Conservation (phyloP, 2,888 invertebrate genomes). For the Pecten maximus region DNA sequence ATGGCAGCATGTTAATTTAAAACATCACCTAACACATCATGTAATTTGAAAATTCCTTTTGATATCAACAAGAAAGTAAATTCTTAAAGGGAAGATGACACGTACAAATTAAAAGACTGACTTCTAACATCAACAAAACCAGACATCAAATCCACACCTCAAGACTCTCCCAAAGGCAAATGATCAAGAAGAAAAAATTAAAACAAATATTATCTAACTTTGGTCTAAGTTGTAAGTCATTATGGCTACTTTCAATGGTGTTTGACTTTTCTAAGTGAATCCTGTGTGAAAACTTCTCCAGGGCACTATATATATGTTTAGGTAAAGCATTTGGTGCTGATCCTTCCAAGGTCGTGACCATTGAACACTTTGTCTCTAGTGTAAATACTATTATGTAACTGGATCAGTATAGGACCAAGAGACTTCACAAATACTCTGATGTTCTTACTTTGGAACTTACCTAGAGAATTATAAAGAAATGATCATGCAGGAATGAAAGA, state of each 20-base stretch:
- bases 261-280: constrained; percentile 4
- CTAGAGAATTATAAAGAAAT: neutral
- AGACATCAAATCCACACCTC: neutral
- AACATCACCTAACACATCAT: neutral
- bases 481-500: neutral
- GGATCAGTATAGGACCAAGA: neutral
- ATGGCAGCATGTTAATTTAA: neutral
- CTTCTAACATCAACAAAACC: neutral
- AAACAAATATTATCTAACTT: neutral
- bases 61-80: neutral
- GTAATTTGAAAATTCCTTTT: neutral
- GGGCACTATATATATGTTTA: neutral
- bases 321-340: neutral
- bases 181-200: neutral
- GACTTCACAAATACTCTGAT: neutral
- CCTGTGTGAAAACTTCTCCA: neutral
- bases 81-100: neutral
- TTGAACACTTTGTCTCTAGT: neutral
- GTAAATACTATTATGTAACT: neutral
- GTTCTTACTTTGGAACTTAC: neutral
- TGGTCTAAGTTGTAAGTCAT: neutral
- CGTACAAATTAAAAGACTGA: neutral
- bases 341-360: neutral
- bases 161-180: neutral
- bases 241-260: neutral